Conservation (phyloP, 2,888 invertebrate species). For the Tromatobia lineatoria region DNA sequence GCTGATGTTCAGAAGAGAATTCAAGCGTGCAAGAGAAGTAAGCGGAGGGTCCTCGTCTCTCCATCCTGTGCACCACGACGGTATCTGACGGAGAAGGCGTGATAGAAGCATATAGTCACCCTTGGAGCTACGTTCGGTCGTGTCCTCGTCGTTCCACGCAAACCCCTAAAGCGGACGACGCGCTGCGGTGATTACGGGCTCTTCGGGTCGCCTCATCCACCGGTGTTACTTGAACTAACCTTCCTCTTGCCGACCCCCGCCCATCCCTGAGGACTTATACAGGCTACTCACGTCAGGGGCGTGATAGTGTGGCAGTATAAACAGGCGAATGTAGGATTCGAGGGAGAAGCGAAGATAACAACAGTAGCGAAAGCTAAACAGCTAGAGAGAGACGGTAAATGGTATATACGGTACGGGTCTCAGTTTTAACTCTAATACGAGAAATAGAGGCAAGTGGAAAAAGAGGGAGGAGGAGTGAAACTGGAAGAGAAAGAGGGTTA, state of each 20-base stretch:
- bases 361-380: constrained; percentile 30
- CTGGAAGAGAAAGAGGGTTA: constrained; percentile 16
- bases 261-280: constrained; percentile 50
- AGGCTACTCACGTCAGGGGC: constrained; percentile 40
- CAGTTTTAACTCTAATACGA: constrained; percentile 7
- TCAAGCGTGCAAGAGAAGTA: constrained; percentile 30
- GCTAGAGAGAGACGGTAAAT: constrained; percentile 20
- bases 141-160: constrained; percentile 41
- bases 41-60: background rate
- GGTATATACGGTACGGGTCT: constrained; percentile 5
- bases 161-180: constrained; percentile 53
- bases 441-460: constrained; percentile 30
- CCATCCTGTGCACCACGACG: background rate
- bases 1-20: constrained; percentile 54
- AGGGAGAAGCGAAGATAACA: constrained; percentile 9
- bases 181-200: constrained; percentile 67
- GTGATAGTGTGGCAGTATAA: constrained; percentile 38
- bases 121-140: constrained; percentile 26
- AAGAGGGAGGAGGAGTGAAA: constrained; percentile 13
- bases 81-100: constrained; percentile 9
- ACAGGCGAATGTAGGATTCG: constrained; percentile 23
- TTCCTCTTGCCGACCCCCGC: background rate
- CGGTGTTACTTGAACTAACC: constrained; percentile 46
- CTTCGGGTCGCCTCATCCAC: constrained; percentile 49
- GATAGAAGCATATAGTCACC: constrained; percentile 36